phyloP scores from a whole-genome alignment of 2,888 invertebrate species.

The Patella caerulea region DNA sequence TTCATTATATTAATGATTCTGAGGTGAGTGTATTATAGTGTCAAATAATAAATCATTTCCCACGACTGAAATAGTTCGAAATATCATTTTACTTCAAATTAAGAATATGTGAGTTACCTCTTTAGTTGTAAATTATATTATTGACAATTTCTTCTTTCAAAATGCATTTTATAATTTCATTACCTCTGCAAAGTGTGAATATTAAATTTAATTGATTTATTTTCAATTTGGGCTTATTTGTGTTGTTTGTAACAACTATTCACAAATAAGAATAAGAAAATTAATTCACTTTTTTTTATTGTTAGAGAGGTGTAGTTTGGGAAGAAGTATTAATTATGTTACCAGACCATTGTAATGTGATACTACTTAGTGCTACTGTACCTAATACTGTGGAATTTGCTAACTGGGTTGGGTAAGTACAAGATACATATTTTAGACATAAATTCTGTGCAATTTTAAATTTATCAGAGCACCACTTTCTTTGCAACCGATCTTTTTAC shows the following conservation, averaged over 20 bases:
- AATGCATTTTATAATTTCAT: too few species aligned
- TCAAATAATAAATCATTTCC: not conserved
- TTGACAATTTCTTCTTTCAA: too few species aligned
- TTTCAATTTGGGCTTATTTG: too few species aligned
- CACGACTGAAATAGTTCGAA: not conserved
- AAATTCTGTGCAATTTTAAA: not conserved
- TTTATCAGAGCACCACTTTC: not conserved
- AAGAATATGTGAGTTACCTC: not conserved
- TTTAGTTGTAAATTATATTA: not conserved
- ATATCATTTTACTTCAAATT: not conserved
- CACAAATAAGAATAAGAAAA: not conserved
- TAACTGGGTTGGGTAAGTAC: constrained; percentile 75
- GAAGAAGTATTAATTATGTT: constrained; percentile 97
- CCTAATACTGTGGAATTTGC: constrained; percentile 98
- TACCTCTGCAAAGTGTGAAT: too few species aligned
- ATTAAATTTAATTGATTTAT: too few species aligned
- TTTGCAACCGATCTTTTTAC: not conserved
- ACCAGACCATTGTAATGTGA: constrained; percentile 94
- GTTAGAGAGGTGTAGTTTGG: constrained; percentile 96
- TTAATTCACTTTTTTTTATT: constrained; percentile 30
- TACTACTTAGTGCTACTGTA: constrained; percentile 97
- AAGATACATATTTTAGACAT: not conserved
- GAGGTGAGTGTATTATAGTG: constrained; percentile 76
- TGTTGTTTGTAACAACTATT: too few species aligned
- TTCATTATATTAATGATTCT: constrained; percentile 97